These are phyloP conservation scores for Ascaphus truei DNA, from an alignment of 2,113 vertebrate species.

Conservation along the genomic window DNA sequence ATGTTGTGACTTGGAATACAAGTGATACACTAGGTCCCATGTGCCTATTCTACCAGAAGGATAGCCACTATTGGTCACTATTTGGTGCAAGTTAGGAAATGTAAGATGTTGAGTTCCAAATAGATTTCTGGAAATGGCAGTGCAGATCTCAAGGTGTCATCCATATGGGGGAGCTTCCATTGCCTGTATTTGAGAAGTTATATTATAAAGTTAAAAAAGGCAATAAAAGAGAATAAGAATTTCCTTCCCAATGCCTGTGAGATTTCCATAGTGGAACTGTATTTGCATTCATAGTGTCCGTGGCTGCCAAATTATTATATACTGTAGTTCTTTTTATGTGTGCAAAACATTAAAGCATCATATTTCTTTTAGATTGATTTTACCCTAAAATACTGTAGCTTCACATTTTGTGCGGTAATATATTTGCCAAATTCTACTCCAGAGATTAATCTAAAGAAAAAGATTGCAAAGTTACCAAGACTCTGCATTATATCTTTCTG, in stretches of 20 bases:
- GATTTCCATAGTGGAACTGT: background rate
- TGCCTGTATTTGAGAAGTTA: too few relatives aligned
- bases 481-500: constrained; percentile 15
- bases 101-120: too few relatives aligned
- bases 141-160: too few relatives aligned
- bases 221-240: too few relatives aligned
- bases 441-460: constrained; percentile 9
- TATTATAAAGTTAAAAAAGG: too few relatives aligned
- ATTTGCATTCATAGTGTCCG: constrained; percentile 6
- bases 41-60: too few relatives aligned
- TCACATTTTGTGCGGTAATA: constrained; percentile 17
- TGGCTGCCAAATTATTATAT: constrained; percentile 19
- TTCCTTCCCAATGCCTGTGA: background rate
- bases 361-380: constrained; percentile 31
- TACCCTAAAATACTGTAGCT: constrained; percentile 15
- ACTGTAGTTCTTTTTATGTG: constrained; percentile 1
- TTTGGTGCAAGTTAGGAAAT: too few relatives aligned
- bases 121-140: too few relatives aligned
- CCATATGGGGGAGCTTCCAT: too few relatives aligned
- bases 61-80: too few relatives aligned
- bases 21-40: too few relatives aligned
- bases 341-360: constrained; percentile 12
- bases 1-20: too few relatives aligned
- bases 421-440: constrained; percentile 19
- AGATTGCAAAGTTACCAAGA: constrained; percentile 11